Evolutionary conservation across 2,113 vertebrate genomes (phyloP), one percentile per base, ranked within the genome.

Genomic region (Halichoeres trimaculatus): DNA sequence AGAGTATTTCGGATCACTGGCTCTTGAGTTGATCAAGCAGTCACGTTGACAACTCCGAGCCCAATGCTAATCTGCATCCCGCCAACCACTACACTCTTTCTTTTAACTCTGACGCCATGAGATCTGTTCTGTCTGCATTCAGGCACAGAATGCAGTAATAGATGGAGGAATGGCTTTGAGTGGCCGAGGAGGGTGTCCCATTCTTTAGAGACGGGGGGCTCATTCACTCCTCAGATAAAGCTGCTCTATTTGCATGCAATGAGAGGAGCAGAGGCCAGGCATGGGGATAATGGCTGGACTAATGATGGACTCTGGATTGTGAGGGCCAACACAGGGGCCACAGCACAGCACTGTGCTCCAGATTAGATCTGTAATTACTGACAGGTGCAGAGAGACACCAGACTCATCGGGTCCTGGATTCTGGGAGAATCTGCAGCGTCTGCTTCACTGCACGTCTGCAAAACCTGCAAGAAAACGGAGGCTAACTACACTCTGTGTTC

Each of bases 161-260:
- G 62, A 75, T 72, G 79, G 65, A 88, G 77, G 81, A 77, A 83
- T 85, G 78, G 80, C 77, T 88, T 62, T 85, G 82, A 84, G 82
- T 70, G 71, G 70, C 45, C 23, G 40, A 74, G 63, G 55, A 79
- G 83, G 81, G 78, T 51, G 74, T 76, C 73, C 70, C 75, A 48
- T 85, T 80, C 83, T 83, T 78, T 81, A 85, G 82, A 88, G 87
- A 11, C 11, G 73, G 81, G 77, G 89, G 68, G 91, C 92, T 91
- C 80, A 88, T 93, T 94, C 92, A 91, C 90, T 84, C 81, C 91
- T 92, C 93, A 90, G 85, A 91, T 94, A 93, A 93, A 93, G 89
- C 85, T 70, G 58, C 74, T 79, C 82, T 86, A 94, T 95, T 94
- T 95, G 85, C 93, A 94, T 95, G 85, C 95, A 95, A 94, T 94